Conservation (phyloP, 2,888 invertebrate species). For the Diplazon laetatorius region DNA sequence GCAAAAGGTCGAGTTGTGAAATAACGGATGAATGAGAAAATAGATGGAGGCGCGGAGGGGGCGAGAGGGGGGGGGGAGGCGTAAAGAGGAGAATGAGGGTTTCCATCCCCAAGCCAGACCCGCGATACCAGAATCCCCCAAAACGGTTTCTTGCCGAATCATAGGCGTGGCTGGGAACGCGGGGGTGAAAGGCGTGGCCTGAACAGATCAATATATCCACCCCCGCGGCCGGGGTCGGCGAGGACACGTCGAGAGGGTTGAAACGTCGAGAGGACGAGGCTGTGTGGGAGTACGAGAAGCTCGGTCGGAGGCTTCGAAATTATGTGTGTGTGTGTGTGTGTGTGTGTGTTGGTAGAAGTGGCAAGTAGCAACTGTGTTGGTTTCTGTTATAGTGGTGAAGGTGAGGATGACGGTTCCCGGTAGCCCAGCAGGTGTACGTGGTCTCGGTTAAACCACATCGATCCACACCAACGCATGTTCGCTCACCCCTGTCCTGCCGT, state of each 20-base stretch:
- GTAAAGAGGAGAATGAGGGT: constrained; percentile 12
- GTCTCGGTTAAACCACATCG: constrained; percentile 76
- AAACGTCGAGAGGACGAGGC: constrained; percentile 41
- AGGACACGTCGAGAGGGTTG: constrained; percentile 52
- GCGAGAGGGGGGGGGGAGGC: constrained; percentile 34
- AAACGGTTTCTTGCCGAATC: constrained; percentile 53
- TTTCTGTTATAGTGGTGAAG: constrained; percentile 15
- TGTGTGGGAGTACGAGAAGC: constrained; percentile 38
- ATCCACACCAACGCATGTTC: constrained; percentile 66
- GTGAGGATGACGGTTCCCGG: constrained; percentile 51
- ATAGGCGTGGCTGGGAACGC: constrained; percentile 77
- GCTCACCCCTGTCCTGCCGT: background rate
- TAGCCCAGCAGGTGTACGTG: constrained; percentile 61
- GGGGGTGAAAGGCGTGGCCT: constrained; percentile 79
- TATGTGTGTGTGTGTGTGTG: background rate
- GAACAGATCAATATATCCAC: constrained; percentile 79
- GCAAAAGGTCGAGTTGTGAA: constrained; percentile 26
- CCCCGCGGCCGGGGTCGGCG: constrained; percentile 64
- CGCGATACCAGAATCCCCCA: constrained; percentile 38
- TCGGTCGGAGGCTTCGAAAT: constrained; percentile 37
- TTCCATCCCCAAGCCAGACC: constrained; percentile 25
- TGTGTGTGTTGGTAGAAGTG: constrained; percentile 19
- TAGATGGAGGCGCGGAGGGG: constrained; percentile 32
- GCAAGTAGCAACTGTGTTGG: constrained; percentile 8
- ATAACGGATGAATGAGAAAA: constrained; percentile 52